A percentile compares a stretch with the other conserved stretches of the same genome.
phyloP scores from a whole-genome alignment of 2,888 invertebrate species.

The Vanessa cardui region DNA sequence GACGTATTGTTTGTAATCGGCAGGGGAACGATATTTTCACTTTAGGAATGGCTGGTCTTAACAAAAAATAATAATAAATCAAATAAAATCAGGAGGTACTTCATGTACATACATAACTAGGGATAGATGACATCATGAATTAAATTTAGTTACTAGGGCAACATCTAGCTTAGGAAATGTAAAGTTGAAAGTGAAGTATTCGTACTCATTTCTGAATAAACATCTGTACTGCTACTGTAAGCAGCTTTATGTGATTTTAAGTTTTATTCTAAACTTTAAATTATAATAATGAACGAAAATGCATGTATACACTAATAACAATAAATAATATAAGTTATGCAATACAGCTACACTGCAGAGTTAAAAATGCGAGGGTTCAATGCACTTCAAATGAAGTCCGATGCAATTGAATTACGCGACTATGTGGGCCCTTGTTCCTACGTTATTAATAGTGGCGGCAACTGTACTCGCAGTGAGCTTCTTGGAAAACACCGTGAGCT shows the following conservation, averaged over 20 bases:
- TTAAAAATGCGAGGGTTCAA: conserved; percentile 39
- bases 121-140: conserved; percentile 22
- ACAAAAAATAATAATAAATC: neutral
- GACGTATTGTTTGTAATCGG: too few species aligned
- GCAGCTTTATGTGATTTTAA: neutral
- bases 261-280: neutral
- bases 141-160: conserved; percentile 23
- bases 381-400: conserved; percentile 30
- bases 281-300: neutral
- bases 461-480: conserved; percentile 20
- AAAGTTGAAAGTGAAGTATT: neutral
- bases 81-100: neutral
- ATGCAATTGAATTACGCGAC: conserved; percentile 32
- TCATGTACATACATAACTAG: conserved; percentile 6
- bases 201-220: neutral
- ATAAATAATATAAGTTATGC: conserved; percentile 4
- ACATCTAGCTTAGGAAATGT: conserved; percentile 5
- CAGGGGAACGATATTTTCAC: too few species aligned
- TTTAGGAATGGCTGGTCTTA: too few species aligned
- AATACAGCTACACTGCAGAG: neutral
- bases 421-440: conserved; percentile 36
- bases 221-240: neutral
- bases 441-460: conserved; percentile 35
- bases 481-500: conserved; percentile 19
- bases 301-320: neutral